Conservation (phyloP, 2,113 vertebrate species). For the Equus quagga region DNA sequence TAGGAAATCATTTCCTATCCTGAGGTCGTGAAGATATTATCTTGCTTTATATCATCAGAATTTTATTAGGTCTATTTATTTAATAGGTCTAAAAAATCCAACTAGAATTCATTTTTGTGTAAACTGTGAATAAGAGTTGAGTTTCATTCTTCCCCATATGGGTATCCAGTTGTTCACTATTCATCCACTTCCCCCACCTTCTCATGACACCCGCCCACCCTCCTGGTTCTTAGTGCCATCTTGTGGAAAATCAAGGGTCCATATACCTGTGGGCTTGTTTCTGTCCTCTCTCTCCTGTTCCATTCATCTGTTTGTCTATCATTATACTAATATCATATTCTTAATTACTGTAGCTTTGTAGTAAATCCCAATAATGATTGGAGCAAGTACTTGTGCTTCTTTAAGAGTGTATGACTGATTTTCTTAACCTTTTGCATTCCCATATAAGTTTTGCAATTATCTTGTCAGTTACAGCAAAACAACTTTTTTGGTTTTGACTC, state of each 20-base stretch:
- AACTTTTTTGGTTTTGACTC: neutral
- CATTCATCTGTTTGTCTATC: neutral
- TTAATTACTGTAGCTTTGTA: neutral
- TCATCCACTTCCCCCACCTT: neutral
- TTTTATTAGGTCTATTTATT: neutral
- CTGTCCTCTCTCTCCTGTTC: neutral
- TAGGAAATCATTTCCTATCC: neutral
- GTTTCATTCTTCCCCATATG: neutral
- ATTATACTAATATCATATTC: neutral
- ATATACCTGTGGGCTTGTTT: neutral
- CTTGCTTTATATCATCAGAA: neutral
- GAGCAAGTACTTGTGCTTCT: neutral
- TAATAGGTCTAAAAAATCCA: neutral
- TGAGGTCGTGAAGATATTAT: neutral
- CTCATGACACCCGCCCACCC: neutral
- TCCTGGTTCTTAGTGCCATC: neutral
- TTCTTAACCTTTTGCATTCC: constrained; percentile 23
- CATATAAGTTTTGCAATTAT: constrained; percentile 6
- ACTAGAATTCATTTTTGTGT: neutral
- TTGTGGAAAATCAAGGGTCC: neutral
- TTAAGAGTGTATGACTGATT: neutral
- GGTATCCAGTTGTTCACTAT: neutral
- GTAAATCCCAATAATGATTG: neutral
- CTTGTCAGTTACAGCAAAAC: neutral
- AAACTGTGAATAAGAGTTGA: neutral